Percentiles rank a stretch among this genome's conserved stretches.
phyloP scores from a whole-genome alignment of 1,140 invertebrate species.

The Drosophila funebris region DNA sequence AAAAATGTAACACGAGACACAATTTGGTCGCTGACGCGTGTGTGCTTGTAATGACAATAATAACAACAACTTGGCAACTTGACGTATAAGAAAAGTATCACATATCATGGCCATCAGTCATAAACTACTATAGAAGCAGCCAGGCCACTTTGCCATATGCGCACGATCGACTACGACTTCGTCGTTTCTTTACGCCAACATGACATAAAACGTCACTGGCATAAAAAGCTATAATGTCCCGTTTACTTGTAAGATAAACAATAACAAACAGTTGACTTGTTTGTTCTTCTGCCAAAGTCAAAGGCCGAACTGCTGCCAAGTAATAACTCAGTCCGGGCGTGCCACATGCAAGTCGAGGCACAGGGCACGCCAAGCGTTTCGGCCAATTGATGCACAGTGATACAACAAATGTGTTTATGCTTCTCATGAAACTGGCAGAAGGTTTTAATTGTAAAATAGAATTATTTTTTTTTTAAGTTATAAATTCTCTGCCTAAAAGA shows the following conservation, averaged over 20 bases:
- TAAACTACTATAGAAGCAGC: constrained; percentile 58
- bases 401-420: constrained; percentile 14
- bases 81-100: constrained; percentile 43
- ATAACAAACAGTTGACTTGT: constrained; percentile 59
- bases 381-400: constrained; percentile 46
- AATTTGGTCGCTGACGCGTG: constrained; percentile 46
- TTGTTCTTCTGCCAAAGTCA: constrained; percentile 51
- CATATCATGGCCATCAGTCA: constrained; percentile 76
- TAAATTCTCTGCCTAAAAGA: not conserved
- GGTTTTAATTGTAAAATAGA: constrained; percentile 1
- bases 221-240: constrained; percentile 78
- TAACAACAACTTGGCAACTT: constrained; percentile 53
- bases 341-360: constrained; percentile 57
- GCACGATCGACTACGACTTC: constrained; percentile 25
- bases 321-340: constrained; percentile 55
- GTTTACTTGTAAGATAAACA: constrained; percentile 72
- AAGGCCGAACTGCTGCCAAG: constrained; percentile 32
- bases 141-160: constrained; percentile 30
- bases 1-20: constrained; percentile 30
- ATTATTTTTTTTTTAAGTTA: not conserved
- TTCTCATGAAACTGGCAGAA: not conserved
- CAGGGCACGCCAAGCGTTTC: constrained; percentile 42
- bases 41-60: constrained; percentile 56
- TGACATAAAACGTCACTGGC: constrained; percentile 74
- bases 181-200: constrained; percentile 54